These are phyloP conservation scores for Ovibos moschatus DNA, from an alignment of 2,113 vertebrate species.

Conservation along the genomic window DNA sequence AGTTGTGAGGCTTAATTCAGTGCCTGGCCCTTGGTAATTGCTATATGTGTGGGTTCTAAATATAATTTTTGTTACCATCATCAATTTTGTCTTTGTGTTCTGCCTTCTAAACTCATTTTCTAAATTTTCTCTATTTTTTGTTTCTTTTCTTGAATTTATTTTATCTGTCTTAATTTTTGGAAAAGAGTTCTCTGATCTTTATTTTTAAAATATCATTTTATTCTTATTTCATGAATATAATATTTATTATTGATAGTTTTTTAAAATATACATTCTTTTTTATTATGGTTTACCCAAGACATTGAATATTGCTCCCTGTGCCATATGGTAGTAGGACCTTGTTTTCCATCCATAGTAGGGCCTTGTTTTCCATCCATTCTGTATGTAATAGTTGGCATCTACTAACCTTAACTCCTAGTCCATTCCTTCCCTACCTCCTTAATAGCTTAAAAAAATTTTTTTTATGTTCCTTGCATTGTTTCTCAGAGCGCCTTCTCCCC, in stretches of 20 bases:
- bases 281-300: not conserved
- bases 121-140: not conserved
- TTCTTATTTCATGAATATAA: not conserved
- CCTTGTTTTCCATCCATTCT: not conserved
- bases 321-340: not conserved
- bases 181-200: not conserved
- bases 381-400: not conserved
- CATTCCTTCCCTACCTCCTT: not conserved
- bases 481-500: not conserved
- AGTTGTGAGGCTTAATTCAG: not conserved
- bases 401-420: not conserved
- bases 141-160: constrained; percentile 5
- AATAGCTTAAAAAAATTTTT: not conserved
- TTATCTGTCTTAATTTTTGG: not conserved
- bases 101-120: not conserved
- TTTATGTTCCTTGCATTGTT: not conserved
- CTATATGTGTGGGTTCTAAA: not conserved
- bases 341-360: not conserved
- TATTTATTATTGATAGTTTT: not conserved
- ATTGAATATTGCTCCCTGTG: not conserved
- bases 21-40: not conserved
- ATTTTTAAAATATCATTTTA: not conserved
- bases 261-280: not conserved
- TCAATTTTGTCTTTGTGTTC: not conserved
- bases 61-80: not conserved